Percentiles rank a stretch among this genome's conserved stretches.
Conservation (phyloP, 2,113 vertebrate species). For the Grammatotria lemairii region DNA sequence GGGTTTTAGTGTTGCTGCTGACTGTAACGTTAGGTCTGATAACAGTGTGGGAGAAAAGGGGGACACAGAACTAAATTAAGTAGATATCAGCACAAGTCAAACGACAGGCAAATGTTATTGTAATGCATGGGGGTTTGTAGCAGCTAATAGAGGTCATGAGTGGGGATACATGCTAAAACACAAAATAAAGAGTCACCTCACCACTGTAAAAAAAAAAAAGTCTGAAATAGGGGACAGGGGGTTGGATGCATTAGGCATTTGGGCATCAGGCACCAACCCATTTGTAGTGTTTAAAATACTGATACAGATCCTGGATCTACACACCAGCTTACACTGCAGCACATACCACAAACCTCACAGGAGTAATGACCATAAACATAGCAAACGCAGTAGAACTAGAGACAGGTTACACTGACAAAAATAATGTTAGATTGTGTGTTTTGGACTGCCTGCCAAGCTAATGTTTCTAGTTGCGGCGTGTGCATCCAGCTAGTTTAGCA, state of each 20-base stretch:
- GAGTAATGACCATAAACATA: not conserved
- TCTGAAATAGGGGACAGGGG: not conserved
- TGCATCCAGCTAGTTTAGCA: not conserved
- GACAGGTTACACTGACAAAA: not conserved
- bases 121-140: not conserved
- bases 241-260: not conserved
- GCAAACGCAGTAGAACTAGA: not conserved
- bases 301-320: not conserved
- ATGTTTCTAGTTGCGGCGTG: not conserved
- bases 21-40: not conserved
- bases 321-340: not conserved
- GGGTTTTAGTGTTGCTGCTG: not conserved
- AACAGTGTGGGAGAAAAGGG: not conserved
- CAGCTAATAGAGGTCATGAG: not conserved
- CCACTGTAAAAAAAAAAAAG: no score
- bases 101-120: not conserved
- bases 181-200: not conserved
- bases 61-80: not conserved
- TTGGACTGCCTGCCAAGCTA: not conserved
- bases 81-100: not conserved
- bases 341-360: not conserved
- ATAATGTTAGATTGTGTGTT: not conserved
- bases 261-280: not conserved
- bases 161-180: not conserved
- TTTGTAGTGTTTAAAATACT: not conserved